Evolutionary conservation across 2,797 vertebrate genomes (phyloP).

Genomic region (Cirrhinus mrigala): DNA sequence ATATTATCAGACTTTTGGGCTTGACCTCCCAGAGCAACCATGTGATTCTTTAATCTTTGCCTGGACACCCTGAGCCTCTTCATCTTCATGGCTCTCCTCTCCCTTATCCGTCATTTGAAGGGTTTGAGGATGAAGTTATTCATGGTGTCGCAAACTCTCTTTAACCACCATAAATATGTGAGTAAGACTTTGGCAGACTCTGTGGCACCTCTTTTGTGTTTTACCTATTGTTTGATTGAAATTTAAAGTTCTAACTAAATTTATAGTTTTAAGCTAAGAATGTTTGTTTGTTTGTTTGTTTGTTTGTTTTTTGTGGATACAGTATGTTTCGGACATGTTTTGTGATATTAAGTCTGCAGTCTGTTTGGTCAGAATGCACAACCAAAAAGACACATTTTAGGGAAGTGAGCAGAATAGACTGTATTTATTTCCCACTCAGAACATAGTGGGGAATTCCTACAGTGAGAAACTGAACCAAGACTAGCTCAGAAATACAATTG

Average conservation of each 20-base stretch:
- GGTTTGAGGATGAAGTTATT: slow-evolving; percentile 54
- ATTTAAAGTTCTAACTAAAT: not conserved
- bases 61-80: slow-evolving; percentile 16
- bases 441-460: not conserved
- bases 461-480: not conserved
- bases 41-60: slow-evolving; percentile 25
- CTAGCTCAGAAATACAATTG: not conserved
- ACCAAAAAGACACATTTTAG: not conserved
- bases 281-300: not conserved
- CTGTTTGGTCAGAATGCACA: not conserved
- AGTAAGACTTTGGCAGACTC: slow-evolving; percentile 38
- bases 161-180: slow-evolving; percentile 49
- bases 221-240: not conserved
- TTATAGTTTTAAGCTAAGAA: not conserved
- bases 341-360: not conserved
- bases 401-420: slow-evolving; percentile 16
- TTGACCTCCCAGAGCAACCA: slow-evolving; percentile 22
- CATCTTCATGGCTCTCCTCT: slow-evolving; percentile 48
- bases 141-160: slow-evolving; percentile 47
- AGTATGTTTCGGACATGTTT: not conserved
- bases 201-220: not conserved
- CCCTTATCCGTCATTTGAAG: slow-evolving; percentile 49
- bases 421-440: not conserved
- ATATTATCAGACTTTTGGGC: slow-evolving; percentile 5
- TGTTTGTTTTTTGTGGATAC: not conserved